Conservation (phyloP, 2,888 invertebrate species). For the Meloe dianella region DNA sequence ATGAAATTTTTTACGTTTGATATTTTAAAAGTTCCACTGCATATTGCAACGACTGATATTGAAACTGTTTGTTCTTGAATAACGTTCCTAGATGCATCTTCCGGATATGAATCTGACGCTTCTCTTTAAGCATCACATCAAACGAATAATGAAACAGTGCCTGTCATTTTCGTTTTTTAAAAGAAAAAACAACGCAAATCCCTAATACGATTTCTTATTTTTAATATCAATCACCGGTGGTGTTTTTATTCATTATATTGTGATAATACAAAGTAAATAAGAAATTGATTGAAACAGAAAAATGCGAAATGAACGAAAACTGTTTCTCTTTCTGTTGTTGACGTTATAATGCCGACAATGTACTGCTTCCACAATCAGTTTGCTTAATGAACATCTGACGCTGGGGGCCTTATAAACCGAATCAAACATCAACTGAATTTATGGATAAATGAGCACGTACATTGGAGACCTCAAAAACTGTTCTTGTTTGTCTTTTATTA, state of each 20-base stretch:
- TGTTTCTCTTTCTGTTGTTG: background rate
- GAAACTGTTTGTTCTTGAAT: constrained; percentile 48
- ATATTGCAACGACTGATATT: constrained; percentile 19
- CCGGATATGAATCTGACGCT: constrained; percentile 52
- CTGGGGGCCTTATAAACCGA: constrained; percentile 20
- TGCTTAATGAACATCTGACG: constrained; percentile 36
- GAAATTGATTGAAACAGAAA: background rate
- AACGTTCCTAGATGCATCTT: constrained; percentile 51
- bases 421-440: constrained; percentile 28
- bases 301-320: background rate
- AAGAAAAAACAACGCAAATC: background rate
- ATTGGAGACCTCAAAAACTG: constrained; percentile 5
- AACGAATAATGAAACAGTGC: background rate
- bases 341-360: constrained; percentile 15
- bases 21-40: background rate
- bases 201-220: too few species aligned
- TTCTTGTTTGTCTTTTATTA: constrained; percentile 19
- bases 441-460: constrained; percentile 20
- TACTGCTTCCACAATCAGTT: constrained; percentile 17
- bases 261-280: background rate
- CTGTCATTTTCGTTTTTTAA: background rate
- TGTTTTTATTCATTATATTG: background rate
- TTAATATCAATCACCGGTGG: background rate
- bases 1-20: background rate
- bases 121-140: background rate